These are phyloP conservation scores for Danaus melanippus DNA, from an alignment of 1,140 invertebrate genomes.

Conservation along the genomic window DNA sequence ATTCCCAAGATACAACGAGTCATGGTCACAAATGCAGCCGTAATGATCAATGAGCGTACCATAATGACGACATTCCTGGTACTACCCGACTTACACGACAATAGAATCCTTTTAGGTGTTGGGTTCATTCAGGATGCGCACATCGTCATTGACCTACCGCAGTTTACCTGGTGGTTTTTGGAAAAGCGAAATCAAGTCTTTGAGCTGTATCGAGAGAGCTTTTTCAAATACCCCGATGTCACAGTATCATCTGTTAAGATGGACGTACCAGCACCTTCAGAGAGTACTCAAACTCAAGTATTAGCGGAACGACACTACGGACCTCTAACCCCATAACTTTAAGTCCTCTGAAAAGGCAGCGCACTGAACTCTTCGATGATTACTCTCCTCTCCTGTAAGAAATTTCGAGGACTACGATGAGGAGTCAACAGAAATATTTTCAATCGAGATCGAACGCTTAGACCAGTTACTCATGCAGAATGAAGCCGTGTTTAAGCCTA, in stretches of 20 bases:
- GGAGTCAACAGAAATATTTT: constrained; percentile 7
- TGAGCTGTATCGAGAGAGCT: constrained; percentile 6
- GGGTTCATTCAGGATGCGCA: constrained; percentile 5
- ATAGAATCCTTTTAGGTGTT: constrained; percentile 4
- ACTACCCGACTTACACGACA: not conserved
- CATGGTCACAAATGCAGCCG: too few species aligned
- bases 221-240: constrained; percentile 5
- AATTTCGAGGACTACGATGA: constrained; percentile 8
- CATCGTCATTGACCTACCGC: constrained; percentile 6
- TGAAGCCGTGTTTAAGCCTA: too few species aligned
- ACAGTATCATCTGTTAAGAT: constrained; percentile 6
- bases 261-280: constrained; percentile 3
- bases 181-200: constrained; percentile 7
- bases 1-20: too few species aligned
- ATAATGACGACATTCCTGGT: too few species aligned
- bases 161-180: constrained; percentile 5
- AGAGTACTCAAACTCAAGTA: too few species aligned
- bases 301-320: constrained; percentile 5
- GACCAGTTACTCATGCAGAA: not conserved
- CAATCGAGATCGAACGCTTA: constrained; percentile 3
- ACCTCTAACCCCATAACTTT: constrained; percentile 4
- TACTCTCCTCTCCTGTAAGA: constrained; percentile 7
- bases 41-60: too few species aligned
- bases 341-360: constrained; percentile 4
- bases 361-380: constrained; percentile 10